phyloP scores from a whole-genome alignment of 23 tunicate species.

The Ciona savignyi region DNA sequence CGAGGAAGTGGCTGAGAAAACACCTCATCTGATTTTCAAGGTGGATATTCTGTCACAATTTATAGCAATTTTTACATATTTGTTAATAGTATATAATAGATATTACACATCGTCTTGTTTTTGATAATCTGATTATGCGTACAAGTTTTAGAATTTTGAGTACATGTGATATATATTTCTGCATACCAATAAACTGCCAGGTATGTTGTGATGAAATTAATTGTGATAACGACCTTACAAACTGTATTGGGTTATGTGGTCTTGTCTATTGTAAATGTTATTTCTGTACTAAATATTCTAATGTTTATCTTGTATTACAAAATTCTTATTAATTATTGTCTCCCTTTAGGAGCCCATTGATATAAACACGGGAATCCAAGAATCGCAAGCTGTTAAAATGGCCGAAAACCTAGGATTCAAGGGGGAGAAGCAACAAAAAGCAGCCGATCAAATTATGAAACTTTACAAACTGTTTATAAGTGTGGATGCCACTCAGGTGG shows the following conservation, averaged over 20 bases:
- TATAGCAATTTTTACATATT: not conserved
- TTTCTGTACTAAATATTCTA: not conserved
- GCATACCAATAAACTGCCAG: no score
- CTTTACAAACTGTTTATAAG: slow-evolving; percentile 74
- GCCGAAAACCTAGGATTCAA: slow-evolving; percentile 74
- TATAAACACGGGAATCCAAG: slow-evolving; percentile 66
- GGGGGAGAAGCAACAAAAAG: slow-evolving; percentile 56
- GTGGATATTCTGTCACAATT: slow-evolving; percentile 3
- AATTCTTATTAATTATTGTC: no score
- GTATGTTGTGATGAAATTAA: no score
- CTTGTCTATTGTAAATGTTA: no score
- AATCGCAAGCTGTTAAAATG: slow-evolving; percentile 74
- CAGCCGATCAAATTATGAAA: slow-evolving; percentile 83
- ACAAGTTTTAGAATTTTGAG: no score
- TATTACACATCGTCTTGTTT: no score
- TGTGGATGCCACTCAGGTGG: slow-evolving; percentile 98
- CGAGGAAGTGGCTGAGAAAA: slow-evolving; percentile 95
- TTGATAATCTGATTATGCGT: no score
- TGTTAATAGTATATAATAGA: not conserved
- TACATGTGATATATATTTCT: no score
- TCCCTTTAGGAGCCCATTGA: slow-evolving; percentile 72
- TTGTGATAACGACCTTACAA: no score
- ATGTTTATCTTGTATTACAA: not conserved
- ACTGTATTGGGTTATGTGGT: no score
- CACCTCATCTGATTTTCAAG: slow-evolving; percentile 90